phyloP scores from a whole-genome alignment of 2,888 invertebrate genomes.

The Ochropleura leucogaster region DNA sequence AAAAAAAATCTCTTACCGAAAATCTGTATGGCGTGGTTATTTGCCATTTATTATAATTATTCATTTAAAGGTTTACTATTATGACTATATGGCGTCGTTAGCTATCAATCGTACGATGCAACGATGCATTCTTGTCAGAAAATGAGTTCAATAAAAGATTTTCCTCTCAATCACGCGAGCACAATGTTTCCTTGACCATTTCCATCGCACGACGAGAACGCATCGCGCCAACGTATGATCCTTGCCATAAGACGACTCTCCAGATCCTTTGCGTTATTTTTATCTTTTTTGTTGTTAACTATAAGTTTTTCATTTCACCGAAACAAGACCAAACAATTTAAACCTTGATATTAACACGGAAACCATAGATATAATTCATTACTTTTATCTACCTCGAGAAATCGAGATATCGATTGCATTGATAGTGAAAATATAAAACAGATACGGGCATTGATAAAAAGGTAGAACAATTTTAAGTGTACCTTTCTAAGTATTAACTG shows the following conservation, averaged over 20 bases:
- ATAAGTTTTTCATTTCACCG: neutral
- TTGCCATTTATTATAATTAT: slow-evolving; percentile 2
- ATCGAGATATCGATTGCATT: slow-evolving; percentile 32
- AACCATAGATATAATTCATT: slow-evolving; percentile 31
- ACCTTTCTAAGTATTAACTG: slow-evolving; percentile 35
- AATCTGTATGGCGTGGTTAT: neutral
- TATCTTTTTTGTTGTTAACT: neutral
- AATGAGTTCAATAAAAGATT: no score
- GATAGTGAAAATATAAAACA: slow-evolving; percentile 25
- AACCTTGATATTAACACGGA: slow-evolving; percentile 31
- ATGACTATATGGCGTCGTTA: no score
- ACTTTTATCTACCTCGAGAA: slow-evolving; percentile 39
- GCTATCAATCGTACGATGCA: no score
- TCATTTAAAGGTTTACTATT: neutral
- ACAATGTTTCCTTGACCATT: no score
- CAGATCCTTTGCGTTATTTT: neutral
- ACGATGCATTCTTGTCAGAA: no score
- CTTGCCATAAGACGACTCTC: no score
- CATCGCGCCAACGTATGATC: no score
- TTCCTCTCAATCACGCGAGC: no score
- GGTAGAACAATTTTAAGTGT: slow-evolving; percentile 15
- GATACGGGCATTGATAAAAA: slow-evolving; percentile 2
- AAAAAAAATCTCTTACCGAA: neutral
- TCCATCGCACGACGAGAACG: no score
- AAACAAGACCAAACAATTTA: slow-evolving; percentile 17